phyloP scores from a whole-genome alignment of 2,888 invertebrate genomes.

The Ceratothoa steindachneri region DNA sequence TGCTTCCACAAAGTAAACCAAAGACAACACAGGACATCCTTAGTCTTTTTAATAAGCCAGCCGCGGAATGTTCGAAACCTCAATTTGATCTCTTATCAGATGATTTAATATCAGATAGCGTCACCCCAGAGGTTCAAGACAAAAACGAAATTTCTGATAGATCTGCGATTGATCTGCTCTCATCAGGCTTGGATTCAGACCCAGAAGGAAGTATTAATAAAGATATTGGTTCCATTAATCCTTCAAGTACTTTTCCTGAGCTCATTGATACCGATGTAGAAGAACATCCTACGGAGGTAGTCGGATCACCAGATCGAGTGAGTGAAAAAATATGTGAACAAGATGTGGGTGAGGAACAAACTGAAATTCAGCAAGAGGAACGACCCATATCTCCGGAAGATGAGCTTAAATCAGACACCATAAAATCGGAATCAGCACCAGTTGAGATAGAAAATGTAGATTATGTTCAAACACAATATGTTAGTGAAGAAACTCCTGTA shows the following conservation, averaged over 20 bases:
- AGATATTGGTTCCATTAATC: constrained; percentile 1
- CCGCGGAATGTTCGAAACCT: constrained; percentile 13
- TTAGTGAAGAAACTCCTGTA: not conserved
- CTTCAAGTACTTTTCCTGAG: not conserved
- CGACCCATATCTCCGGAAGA: too few species aligned
- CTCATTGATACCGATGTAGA: not conserved
- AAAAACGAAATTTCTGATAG: not conserved
- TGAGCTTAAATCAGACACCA: too few species aligned
- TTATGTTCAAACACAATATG: not conserved
- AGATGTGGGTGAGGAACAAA: too few species aligned
- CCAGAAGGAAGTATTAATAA: not conserved
- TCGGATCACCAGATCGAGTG: constrained; percentile 33
- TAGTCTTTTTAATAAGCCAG: constrained; percentile 48
- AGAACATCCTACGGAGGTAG: constrained; percentile 1
- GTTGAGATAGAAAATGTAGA: too few species aligned
- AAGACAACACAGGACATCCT: constrained; percentile 48
- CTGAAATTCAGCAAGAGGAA: too few species aligned
- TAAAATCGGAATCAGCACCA: too few species aligned
- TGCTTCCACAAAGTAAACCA: constrained; percentile 30
- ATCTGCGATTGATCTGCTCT: constrained; percentile 17
- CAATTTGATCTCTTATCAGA: constrained; percentile 43
- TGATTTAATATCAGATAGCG: constrained; percentile 20
- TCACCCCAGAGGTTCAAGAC: constrained; percentile 9
- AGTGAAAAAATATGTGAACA: constrained; percentile 40
- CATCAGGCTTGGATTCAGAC: constrained; percentile 14